These are phyloP conservation scores for Triplophysa rosa DNA, from an alignment of 2,113 vertebrate genomes.

Conservation along the genomic window DNA sequence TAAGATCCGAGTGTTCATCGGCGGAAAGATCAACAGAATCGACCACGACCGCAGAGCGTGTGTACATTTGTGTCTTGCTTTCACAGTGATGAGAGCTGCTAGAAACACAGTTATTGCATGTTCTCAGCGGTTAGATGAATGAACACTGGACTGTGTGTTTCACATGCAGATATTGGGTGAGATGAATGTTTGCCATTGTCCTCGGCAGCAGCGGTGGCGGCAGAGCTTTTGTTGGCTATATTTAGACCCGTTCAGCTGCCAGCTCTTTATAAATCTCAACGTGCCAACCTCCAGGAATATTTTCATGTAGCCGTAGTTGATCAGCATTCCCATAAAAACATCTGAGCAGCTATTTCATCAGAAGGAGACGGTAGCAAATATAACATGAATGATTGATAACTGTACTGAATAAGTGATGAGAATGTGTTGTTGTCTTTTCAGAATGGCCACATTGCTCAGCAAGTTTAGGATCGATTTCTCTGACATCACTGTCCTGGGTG, in stretches of 20 bases:
- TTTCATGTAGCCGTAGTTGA: no score
- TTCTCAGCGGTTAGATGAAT: no score
- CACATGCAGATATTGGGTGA: constrained; percentile 82
- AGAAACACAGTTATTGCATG: no score
- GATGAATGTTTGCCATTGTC: constrained; percentile 63
- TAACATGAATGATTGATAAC: constrained; percentile 2
- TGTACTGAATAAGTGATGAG: constrained; percentile 10
- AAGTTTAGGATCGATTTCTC: constrained; percentile 99
- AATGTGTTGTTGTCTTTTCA: constrained; percentile 60
- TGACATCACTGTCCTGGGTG: constrained; percentile 94
- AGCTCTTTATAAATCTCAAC: neutral
- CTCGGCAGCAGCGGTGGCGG: constrained; percentile 61
- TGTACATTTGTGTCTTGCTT: constrained; percentile 62
- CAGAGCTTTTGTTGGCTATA: constrained; percentile 47
- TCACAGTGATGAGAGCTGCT: no score
- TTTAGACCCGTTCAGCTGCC: neutral
- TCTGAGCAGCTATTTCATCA: neutral
- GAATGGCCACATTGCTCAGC: constrained; percentile 97
- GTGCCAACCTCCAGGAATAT: no score
- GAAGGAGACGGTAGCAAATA: neutral
- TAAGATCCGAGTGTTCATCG: constrained; percentile 77
- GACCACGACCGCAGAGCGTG: constrained; percentile 97
- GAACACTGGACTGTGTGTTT: constrained; percentile 48
- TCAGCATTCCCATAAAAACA: no score
- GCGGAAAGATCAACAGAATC: constrained; percentile 92